Conservation (phyloP, 2,113 vertebrate species). For the Cromileptes altivelis region DNA sequence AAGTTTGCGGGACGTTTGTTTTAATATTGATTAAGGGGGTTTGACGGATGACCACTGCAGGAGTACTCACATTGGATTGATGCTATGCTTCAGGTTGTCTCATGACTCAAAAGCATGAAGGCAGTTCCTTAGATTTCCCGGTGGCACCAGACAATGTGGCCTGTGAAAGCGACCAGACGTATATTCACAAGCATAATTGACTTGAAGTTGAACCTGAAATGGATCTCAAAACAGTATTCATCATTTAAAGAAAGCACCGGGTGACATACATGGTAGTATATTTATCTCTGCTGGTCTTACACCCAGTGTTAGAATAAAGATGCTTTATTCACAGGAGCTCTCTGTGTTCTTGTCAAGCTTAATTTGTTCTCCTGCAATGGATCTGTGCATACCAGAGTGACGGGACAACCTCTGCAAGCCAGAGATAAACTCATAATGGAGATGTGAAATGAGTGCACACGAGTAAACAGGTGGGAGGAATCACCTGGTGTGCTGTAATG, state of each 20-base stretch:
- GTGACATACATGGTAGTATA: conserved; percentile 23
- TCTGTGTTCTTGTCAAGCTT: conserved; percentile 61
- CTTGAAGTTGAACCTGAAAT: conserved; percentile 27
- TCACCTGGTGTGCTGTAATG: conserved; percentile 24
- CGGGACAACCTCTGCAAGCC: conserved; percentile 66
- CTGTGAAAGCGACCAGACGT: not conserved
- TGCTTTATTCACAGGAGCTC: conserved; percentile 52
- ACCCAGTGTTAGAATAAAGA: conserved; percentile 24
- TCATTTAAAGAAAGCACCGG: conserved; percentile 33
- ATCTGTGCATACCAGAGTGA: conserved; percentile 60
- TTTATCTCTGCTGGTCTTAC: conserved; percentile 37
- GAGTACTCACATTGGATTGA: conserved; percentile 45
- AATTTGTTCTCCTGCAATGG: conserved; percentile 72
- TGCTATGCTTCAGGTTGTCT: conserved; percentile 27
- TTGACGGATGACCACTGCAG: conserved; percentile 54
- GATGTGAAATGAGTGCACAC: conserved; percentile 33
- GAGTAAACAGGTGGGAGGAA: conserved; percentile 35
- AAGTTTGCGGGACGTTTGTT: conserved; percentile 56
- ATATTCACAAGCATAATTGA: conserved; percentile 30
- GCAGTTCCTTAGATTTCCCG: conserved; percentile 3
- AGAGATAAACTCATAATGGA: conserved; percentile 66
- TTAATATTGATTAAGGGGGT: conserved; percentile 61
- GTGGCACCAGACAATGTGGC: conserved; percentile 8
- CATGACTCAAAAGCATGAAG: conserved; percentile 24
- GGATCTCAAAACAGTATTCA: conserved; percentile 29